phyloP scores from a whole-genome alignment of 2,113 vertebrate genomes.

The Eidolon helvum region DNA sequence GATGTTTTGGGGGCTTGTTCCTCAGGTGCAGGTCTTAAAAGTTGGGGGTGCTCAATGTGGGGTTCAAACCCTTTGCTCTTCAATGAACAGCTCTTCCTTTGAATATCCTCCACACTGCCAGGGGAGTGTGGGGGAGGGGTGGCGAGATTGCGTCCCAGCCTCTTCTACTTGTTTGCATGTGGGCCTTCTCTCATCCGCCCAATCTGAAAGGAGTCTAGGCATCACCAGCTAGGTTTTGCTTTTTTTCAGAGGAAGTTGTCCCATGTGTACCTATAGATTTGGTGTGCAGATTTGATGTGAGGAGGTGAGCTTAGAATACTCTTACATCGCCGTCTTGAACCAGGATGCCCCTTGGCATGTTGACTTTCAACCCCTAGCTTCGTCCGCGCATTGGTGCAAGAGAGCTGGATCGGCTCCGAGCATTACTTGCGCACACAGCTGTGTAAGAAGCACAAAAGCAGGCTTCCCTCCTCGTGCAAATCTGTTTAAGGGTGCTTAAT shows the following conservation, averaged over 20 bases:
- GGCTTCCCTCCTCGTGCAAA: background rate
- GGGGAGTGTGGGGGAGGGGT: too few relatives aligned
- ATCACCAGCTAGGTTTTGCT: background rate
- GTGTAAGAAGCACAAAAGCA: background rate
- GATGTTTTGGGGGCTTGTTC: too few relatives aligned
- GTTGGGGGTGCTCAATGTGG: background rate
- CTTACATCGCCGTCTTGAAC: background rate
- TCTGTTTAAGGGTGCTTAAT: background rate
- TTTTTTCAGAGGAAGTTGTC: background rate
- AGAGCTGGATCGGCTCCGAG: background rate
- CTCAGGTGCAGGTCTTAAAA: background rate
- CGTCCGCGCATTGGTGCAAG: background rate
- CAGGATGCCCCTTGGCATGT: too few relatives aligned
- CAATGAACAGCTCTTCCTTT: background rate
- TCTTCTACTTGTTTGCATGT: background rate
- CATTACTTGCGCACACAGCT: background rate
- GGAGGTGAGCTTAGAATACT: background rate
- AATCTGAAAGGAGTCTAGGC: background rate
- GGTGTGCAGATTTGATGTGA: background rate
- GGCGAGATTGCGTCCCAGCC: background rate
- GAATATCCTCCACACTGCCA: too few relatives aligned
- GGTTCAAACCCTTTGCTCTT: background rate
- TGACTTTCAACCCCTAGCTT: background rate
- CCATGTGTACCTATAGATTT: background rate
- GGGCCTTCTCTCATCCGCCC: background rate